Evolutionary conservation across 2,888 invertebrate species (phyloP), one percentile per base, ranked within the genome.

Genomic region (Seladonia tumulorum): DNA sequence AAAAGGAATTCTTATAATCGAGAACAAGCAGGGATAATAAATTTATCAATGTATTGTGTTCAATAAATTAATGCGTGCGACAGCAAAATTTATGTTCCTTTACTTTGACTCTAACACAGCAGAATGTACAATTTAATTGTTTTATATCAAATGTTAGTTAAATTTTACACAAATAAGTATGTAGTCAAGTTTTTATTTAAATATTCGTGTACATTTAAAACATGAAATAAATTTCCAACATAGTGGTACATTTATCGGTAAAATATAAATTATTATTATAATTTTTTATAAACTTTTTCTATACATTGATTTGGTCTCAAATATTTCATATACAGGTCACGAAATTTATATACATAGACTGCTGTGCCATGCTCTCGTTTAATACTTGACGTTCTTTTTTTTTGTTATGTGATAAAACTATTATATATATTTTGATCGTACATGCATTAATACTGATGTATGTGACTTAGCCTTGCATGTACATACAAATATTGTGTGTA

Each of bases 151-250:
- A 35, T 35, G 35, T 4, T 35, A 35, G 5, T 5, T 35, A 35
- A 35, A 35, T 35, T 35, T 35, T 49, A 39, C 3, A 49, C 5
- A 2, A 22, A 72, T 47, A 45, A 45, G 25, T n/a, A 57, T 5
- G 35, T 35, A 5, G 14, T 35, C 22, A 16, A 25, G 3, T 53
- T 53, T 74, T 70, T 74, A 74, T 79, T 82, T 70, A 68, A 74
- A 79, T 18, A 22, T 79, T 35, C 12, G 22, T 82, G 4, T 63
- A 76, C 14, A 18, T 16, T 29, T 29, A 39, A 70, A 68, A 74
- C 39, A 39, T 5, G 25, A 25, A 35, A 66, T 66, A 66, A 35
- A 35, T 29, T 35, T 66, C 3, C 18, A 35, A 66, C 35, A 4
- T 66, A 66, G 35, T 22, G 10, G 25, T 60, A 66, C 7, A 18